Evolutionary conservation across 2,797 vertebrate genomes (phyloP).

Genomic region (Otolemur crassicaudatus): DNA sequence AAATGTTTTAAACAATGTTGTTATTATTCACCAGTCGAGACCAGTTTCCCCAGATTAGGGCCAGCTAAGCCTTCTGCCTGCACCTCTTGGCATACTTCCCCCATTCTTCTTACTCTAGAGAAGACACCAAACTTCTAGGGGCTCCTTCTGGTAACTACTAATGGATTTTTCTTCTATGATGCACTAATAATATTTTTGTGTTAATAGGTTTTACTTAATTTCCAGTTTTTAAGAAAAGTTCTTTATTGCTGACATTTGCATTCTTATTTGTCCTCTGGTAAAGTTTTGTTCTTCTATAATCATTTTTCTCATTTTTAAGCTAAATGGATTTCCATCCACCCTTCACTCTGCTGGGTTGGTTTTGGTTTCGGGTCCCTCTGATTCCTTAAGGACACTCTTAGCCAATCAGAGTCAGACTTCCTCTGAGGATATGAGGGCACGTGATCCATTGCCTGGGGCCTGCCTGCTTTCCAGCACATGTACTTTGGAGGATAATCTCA

Average conservation of each 20-base stretch:
- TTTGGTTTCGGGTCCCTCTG: neutral
- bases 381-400: slow-evolving; percentile 26
- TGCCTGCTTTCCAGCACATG: neutral
- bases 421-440: neutral
- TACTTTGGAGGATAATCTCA: neutral
- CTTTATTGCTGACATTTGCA: neutral
- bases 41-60: neutral
- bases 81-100: neutral
- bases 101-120: neutral
- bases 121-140: neutral
- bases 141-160: neutral
- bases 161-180: neutral
- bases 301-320: neutral
- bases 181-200: neutral
- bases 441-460: neutral
- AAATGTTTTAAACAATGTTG: neutral
- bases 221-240: neutral
- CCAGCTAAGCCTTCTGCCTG: neutral
- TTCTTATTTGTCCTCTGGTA: neutral
- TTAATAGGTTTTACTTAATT: neutral
- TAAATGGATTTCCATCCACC: neutral
- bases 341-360: neutral
- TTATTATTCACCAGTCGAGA: neutral
- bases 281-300: neutral
- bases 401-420: slow-evolving; percentile 19